Base-by-base conservation (phyloP, 30 jellyfish, hydroid and myxozoan genomes). In the Turritopsis dohrnii region DNA sequence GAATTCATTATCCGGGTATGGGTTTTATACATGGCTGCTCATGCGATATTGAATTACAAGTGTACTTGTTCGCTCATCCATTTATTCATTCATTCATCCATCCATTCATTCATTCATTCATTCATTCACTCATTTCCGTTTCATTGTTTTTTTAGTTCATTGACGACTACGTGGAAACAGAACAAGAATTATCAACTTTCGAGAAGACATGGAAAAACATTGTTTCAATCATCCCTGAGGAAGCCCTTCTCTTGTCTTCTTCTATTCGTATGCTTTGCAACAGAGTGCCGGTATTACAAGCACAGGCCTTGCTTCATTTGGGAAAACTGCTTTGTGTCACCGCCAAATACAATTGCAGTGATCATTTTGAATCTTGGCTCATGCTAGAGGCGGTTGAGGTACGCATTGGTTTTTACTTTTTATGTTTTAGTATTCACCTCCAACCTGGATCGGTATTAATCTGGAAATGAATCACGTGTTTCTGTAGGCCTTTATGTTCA, bases 111-210 rank as follows among this genome's bases (percentile, higher is more conserved):
- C n/a, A 41, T 41, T 41, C 60, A 13, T 41, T 41, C 60, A 41
- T 41, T 41, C 60, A 41, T 41, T 41, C 60, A 82, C 30, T 65
- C 21, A n/a, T n/a, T n/a, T n/a, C n/a, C n/a, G n/a, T 65, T 28
- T 85, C 9, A 17, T 31, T 7, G n/a, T 24, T 77, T 53, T 76
- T 74, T 21, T 69, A 90, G 97, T n/a, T 90, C 53, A 77, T 90
- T 24, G 97, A 90, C 17, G 90, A 83, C 23, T 90, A 72, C 76
- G 91, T 86, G 29, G 89, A 77, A 22, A 73, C 76, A 27, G 71
- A 89, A 24, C 94, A 95, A 8, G 83, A 54, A n/a, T 71, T 80
- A 18, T 75, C 93, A 75, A 87, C 81, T 18, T 52, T 72, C 18
- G 90, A 90, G 28, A 28, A 26, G 19, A 76, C 54, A 13, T 90